phyloP scores from a whole-genome alignment of 2,113 vertebrate species.

The Triplophysa dalaica region DNA sequence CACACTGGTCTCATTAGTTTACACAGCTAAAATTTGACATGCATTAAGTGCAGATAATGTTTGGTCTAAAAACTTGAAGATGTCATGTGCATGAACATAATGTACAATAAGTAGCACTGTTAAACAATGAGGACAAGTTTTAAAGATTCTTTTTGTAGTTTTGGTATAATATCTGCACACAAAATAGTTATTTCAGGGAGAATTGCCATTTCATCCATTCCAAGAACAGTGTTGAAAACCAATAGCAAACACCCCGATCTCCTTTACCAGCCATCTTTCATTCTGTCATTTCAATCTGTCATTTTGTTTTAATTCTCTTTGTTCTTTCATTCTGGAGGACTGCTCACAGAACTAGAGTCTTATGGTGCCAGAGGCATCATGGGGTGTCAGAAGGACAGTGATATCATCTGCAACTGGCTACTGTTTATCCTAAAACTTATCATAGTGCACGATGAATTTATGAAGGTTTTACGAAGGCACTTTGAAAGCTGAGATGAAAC shows the following conservation, averaged over 20 bases:
- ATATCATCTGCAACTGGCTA: background rate
- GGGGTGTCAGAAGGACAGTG: background rate
- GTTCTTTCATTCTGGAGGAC: background rate
- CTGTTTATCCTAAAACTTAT: constrained; percentile 2
- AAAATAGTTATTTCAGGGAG: background rate
- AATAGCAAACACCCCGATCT: background rate
- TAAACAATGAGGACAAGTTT: too few relatives aligned
- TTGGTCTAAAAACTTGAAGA: too few relatives aligned
- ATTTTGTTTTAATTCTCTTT: background rate
- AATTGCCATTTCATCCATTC: background rate
- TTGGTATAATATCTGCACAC: background rate
- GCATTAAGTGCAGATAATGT: too few relatives aligned
- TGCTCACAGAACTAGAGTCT: background rate
- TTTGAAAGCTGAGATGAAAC: background rate
- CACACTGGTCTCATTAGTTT: too few relatives aligned
- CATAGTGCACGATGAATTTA: background rate
- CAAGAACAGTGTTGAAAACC: background rate
- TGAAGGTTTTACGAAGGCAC: background rate
- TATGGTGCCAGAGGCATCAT: background rate
- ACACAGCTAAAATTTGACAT: too few relatives aligned
- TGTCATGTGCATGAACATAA: too few relatives aligned
- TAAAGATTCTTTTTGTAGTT: background rate
- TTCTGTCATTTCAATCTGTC: constrained; percentile 18
- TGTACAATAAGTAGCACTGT: too few relatives aligned
- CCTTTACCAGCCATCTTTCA: background rate